Base-by-base conservation (phyloP, 2,113 vertebrate genomes). In the Xenopus borealis region DNA sequence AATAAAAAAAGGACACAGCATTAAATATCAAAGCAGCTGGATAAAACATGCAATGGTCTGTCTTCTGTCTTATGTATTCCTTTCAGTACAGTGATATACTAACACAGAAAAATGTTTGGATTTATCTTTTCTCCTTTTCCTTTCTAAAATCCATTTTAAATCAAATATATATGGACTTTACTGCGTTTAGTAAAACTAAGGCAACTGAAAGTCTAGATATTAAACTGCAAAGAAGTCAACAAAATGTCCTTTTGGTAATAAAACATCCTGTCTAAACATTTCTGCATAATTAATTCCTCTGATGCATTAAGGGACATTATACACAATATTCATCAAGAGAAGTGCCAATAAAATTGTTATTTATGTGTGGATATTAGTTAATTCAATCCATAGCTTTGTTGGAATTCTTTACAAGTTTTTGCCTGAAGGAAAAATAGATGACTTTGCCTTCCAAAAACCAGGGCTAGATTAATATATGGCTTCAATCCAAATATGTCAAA, bases 261-360 rank as follows among this genome's bases (percentile, higher is more conserved):
- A 76, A 76, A 76, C 67, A 76, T 76, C 59, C 62, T 76, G 74
- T 70, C 74, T 76, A 76, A 76, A 76, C 74, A 76, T 76, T 76
- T 76, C 74, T 76, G 74, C 74, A 76, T 76, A 76, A 76, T 76
- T 76, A 76, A 76, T 76, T 76, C 74, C 74, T 45, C 67, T 76
- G 74, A 76, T 76, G 74, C 74, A 76, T 76, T 76, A 76, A 76
- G 66, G 74, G 74, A 76, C 74, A 76, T 76, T 76, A 76, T 76
- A 76, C 74, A 63, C 74, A 76, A 76, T 76, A 76, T 76, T 76
- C 74, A 76, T 76, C 74, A 76, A 69, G 59, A 70, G 61, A 30
- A 76, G 74, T 76, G 74, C 74, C 74, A 76, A 76, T 76, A 76
- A 76, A 76, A 76, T 10, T 55, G 74, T 76, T 76, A 76, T 76